Evolutionary conservation across 1,140 invertebrate species (phyloP).

Genomic region (Mamestra configurata): DNA sequence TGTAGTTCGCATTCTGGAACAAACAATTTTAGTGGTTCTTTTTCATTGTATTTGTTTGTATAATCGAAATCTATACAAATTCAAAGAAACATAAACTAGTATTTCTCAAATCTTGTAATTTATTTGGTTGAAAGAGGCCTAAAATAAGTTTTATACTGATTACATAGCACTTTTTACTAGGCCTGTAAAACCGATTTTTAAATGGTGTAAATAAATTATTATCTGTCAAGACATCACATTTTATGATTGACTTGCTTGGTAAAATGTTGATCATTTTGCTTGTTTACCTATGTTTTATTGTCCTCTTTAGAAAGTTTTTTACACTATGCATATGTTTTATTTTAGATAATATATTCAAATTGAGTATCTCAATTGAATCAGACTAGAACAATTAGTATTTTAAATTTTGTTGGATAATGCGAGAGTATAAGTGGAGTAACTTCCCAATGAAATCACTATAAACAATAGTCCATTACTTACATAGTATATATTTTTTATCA

Average conservation of each 20-base stretch:
- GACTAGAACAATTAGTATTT: slow-evolving; percentile 67
- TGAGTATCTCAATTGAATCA: slow-evolving; percentile 58
- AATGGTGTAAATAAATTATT: slow-evolving; percentile 46
- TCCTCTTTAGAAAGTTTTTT: slow-evolving; percentile 56
- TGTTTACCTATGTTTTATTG: slow-evolving; percentile 54
- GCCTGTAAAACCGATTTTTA: neutral
- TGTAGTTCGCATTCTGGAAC: neutral
- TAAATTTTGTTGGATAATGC: slow-evolving; percentile 63
- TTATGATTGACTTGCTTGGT: slow-evolving; percentile 47
- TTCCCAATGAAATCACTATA: slow-evolving; percentile 63
- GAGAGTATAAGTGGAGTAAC: slow-evolving; percentile 49
- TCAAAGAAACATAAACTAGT: neutral
- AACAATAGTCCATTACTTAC: slow-evolving; percentile 46
- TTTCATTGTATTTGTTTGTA: slow-evolving; percentile 3
- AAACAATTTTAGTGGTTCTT: neutral
- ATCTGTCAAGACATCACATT: slow-evolving; percentile 49
- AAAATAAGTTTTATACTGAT: slow-evolving; percentile 3
- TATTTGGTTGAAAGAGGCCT: slow-evolving; percentile 23
- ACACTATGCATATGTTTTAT: slow-evolving; percentile 53
- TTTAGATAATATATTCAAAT: slow-evolving; percentile 54
- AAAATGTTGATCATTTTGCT: slow-evolving; percentile 64
- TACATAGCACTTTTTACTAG: neutral
- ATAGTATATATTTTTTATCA: slow-evolving; percentile 63
- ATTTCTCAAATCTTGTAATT: slow-evolving; percentile 24
- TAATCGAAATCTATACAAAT: slow-evolving; percentile 17